Conservation (phyloP, 2,888 invertebrate genomes). For the Dermolepida albohirtum region DNA sequence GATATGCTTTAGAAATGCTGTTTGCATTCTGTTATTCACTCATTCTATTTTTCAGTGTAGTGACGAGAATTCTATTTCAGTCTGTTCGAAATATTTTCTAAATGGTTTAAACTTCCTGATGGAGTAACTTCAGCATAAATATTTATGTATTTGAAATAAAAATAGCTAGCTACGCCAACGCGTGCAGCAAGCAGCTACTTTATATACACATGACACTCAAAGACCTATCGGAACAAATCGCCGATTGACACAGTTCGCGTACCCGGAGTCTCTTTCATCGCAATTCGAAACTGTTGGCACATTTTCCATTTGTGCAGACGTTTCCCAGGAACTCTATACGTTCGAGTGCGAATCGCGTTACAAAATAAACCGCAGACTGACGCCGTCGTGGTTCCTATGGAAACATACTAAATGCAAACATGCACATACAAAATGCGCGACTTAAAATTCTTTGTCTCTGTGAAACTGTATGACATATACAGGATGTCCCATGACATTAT, state of each 20-base stretch:
- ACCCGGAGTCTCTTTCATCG: conserved; percentile 14
- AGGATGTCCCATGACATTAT: no score
- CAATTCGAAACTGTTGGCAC: conserved; percentile 29
- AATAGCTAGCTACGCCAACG: conserved; percentile 18
- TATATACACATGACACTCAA: background rate
- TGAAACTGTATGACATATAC: no score
- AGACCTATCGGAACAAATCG: conserved; percentile 32
- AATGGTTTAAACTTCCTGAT: conserved; percentile 30
- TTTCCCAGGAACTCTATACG: conserved; percentile 42
- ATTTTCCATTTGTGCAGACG: conserved; percentile 29
- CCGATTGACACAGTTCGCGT: conserved; percentile 34
- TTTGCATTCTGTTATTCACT: no score
- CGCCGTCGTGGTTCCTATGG: conserved; percentile 29
- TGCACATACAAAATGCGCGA: background rate
- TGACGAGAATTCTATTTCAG: background rate
- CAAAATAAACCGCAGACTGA: conserved; percentile 44
- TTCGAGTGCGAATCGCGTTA: conserved; percentile 40
- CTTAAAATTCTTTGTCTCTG: background rate
- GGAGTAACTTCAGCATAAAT: conserved; percentile 19
- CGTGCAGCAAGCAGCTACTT: background rate
- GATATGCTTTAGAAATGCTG: no score
- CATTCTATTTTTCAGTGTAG: no score
- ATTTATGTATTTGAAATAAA: conserved; percentile 16
- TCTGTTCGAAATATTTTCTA: background rate
- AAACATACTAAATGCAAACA: background rate